These are phyloP conservation scores for Ennomos fuscantarius DNA, from an alignment of 2,888 invertebrate genomes.

Conservation along the genomic window DNA sequence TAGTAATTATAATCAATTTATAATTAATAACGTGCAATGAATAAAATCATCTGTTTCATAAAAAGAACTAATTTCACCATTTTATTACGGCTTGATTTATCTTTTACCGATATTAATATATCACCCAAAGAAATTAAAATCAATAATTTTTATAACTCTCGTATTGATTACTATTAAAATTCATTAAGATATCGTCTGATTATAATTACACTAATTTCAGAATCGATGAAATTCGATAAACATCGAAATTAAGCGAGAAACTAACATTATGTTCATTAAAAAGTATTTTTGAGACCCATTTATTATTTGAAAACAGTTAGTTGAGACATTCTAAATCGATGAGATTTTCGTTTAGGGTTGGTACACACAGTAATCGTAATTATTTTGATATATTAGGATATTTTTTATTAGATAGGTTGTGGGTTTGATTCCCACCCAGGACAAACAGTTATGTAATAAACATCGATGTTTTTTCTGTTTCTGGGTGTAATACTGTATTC, in stretches of 20 bases:
- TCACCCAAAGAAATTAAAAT: slow-evolving; percentile 26
- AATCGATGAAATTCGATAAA: slow-evolving; percentile 21
- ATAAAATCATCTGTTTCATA: slow-evolving; percentile 10
- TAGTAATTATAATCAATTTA: neutral
- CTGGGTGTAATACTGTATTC: too few species aligned
- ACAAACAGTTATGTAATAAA: too few species aligned
- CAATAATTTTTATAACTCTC: slow-evolving; percentile 27
- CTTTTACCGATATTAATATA: slow-evolving; percentile 17
- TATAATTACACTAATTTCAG: slow-evolving; percentile 36
- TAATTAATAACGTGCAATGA: slow-evolving; percentile 3
- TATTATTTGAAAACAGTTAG: slow-evolving; percentile 25
- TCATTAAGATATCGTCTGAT: slow-evolving; percentile 28
- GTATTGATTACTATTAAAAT: slow-evolving; percentile 32
- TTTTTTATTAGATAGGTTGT: too few species aligned
- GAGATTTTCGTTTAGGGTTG: slow-evolving; percentile 21
- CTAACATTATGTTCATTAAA: slow-evolving; percentile 27
- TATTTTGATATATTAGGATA: too few species aligned
- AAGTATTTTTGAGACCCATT: slow-evolving; percentile 22
- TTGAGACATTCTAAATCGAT: slow-evolving; percentile 44
- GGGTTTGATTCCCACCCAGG: too few species aligned
- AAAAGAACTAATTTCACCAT: slow-evolving; percentile 14
- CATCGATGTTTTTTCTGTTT: too few species aligned
- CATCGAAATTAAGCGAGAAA: slow-evolving; percentile 23
- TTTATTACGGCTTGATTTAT: slow-evolving; percentile 22
- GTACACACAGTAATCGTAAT: neutral